Evolutionary conservation across 2,113 vertebrate genomes (phyloP).

Genomic region (Panthera leo): DNA sequence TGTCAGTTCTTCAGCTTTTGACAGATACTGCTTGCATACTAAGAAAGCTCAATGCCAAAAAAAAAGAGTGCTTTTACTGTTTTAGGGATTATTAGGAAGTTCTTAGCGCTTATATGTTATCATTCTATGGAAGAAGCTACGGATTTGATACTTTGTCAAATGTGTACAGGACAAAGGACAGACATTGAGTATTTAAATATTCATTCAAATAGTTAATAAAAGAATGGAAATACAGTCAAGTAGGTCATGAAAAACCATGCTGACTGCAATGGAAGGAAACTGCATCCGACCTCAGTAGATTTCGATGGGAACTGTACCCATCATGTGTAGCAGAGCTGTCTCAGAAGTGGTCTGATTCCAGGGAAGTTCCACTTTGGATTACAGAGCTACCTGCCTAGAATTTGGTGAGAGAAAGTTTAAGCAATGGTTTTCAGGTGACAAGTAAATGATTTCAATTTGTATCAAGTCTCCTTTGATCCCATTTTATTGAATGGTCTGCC

Average conservation of each 20-base stretch:
- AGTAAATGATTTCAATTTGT: background rate
- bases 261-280: background rate
- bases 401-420: background rate
- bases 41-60: background rate
- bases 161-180: background rate
- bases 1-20: background rate
- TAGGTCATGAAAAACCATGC: background rate
- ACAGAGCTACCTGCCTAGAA: background rate
- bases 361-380: background rate
- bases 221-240: background rate
- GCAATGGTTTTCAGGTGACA: background rate
- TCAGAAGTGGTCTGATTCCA: background rate
- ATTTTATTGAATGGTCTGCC: background rate
- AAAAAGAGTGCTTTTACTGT: background rate
- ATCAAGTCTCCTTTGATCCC: rapidly evolving
- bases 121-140: background rate
- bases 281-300: background rate
- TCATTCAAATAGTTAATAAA: background rate
- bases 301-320: background rate
- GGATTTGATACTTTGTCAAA: background rate
- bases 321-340: background rate
- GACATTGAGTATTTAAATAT: background rate
- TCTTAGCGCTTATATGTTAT: background rate
- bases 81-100: background rate
- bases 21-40: background rate